A percentile compares a stretch with the other conserved stretches of the same genome.
These are phyloP conservation scores for Drosophila melanosoma DNA, from an alignment of 2,888 invertebrate genomes.

Conservation along the genomic window DNA sequence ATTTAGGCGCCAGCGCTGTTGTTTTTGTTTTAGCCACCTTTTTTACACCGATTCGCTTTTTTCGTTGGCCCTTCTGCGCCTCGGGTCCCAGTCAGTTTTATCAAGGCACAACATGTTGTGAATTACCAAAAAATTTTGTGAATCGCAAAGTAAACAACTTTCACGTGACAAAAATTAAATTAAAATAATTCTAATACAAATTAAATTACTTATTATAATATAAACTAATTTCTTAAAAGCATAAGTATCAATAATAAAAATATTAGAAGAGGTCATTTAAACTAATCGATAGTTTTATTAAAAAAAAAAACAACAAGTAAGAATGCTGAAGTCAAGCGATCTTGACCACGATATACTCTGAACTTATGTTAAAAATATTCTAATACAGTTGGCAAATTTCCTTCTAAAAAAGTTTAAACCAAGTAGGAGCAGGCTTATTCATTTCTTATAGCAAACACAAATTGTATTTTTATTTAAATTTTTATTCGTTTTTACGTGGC, in stretches of 20 bases:
- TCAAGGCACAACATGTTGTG: slow-evolving; percentile 11
- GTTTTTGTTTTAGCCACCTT: slow-evolving; percentile 4
- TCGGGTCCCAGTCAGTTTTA: slow-evolving; percentile 34
- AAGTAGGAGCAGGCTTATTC: no score
- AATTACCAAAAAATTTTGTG: slow-evolving; percentile 10
- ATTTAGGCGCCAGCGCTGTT: slow-evolving; percentile 61
- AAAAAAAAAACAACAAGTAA: neutral
- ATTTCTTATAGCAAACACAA: no score
- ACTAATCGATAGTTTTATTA: neutral
- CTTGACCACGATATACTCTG: no score
- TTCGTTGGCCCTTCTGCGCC: slow-evolving; percentile 12
- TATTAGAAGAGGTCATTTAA: neutral
- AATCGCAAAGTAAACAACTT: neutral
- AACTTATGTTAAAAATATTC: no score
- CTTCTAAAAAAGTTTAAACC: no score
- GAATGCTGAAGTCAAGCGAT: no score
- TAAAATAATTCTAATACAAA: neutral
- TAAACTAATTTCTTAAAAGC: neutral
- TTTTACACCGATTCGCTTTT: slow-evolving; percentile 13
- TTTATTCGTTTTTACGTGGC: no score
- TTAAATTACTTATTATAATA: neutral
- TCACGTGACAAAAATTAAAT: neutral
- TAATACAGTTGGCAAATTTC: no score
- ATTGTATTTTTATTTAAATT: no score
- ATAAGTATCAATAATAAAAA: neutral